These are phyloP conservation scores for Echinops telfairi DNA, from an alignment of 2,113 vertebrate species.

Conservation along the genomic window DNA sequence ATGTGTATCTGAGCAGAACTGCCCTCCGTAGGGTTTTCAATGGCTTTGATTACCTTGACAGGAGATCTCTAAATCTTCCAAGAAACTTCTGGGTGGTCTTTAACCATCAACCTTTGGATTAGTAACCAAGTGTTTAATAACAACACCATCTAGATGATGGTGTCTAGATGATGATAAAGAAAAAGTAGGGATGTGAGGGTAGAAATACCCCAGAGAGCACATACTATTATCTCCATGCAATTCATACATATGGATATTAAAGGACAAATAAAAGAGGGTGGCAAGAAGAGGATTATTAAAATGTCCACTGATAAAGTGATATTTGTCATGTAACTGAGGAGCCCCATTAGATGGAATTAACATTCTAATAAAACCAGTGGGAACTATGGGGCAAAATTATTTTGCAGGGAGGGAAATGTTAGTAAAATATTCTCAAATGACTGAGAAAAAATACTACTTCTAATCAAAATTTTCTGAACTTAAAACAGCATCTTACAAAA, in stretches of 20 bases:
- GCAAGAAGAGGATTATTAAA: neutral
- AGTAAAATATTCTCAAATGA: conserved; percentile 84
- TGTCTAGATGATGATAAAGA: neutral
- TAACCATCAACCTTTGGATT: neutral
- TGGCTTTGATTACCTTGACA: neutral
- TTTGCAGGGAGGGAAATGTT: conserved; percentile 78
- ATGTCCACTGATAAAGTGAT: neutral
- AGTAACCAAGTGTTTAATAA: neutral
- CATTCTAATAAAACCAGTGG: conserved; percentile 81
- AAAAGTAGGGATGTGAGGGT: neutral
- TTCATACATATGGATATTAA: neutral
- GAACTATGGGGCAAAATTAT: conserved; percentile 77
- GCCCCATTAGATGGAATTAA: conserved; percentile 81
- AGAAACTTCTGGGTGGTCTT: neutral
- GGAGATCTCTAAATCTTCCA: neutral
- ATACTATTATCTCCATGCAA: neutral
- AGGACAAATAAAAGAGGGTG: neutral
- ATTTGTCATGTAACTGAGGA: conserved; percentile 68
- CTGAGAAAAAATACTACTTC: conserved; percentile 82
- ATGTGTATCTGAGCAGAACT: neutral
- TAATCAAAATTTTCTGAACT: conserved; percentile 84
- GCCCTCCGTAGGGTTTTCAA: neutral
- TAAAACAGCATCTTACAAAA: conserved; percentile 74
- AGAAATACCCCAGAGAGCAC: neutral
- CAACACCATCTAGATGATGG: neutral